Conservation (phyloP, 2,888 invertebrate genomes). For the Coelogynopora nodosa region DNA sequence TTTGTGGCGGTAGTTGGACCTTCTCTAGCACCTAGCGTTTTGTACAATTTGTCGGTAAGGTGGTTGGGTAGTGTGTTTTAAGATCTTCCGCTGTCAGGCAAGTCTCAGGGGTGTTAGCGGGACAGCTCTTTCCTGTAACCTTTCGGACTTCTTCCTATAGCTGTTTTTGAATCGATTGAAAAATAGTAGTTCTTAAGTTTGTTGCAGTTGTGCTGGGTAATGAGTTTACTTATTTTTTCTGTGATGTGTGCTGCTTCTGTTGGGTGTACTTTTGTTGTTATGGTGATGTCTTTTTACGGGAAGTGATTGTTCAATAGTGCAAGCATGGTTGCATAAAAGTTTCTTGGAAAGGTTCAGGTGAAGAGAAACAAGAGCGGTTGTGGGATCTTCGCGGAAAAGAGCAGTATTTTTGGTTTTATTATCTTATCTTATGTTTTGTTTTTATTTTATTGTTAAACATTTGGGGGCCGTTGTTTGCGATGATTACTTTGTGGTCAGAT, state of each 20-base stretch:
- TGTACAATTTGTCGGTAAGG: neutral
- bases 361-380: too few species aligned
- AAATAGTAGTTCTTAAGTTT: neutral
- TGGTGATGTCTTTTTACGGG: too few species aligned
- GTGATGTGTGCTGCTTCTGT: neutral
- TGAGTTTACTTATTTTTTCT: neutral
- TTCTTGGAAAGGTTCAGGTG: too few species aligned
- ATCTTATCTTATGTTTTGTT: too few species aligned
- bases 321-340: too few species aligned
- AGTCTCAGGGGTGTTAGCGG: neutral
- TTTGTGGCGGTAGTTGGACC: neutral
- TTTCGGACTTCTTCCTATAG: neutral
- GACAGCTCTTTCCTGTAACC: neutral
- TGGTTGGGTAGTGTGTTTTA: neutral
- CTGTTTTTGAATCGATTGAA: neutral
- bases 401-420: too few species aligned
- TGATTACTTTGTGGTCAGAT: too few species aligned
- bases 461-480: too few species aligned
- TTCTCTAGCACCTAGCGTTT: neutral
- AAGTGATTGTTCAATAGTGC: too few species aligned
- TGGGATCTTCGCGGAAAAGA: too few species aligned
- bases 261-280: too few species aligned
- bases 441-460: too few species aligned
- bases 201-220: neutral
- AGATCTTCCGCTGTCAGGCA: neutral